Base-by-base conservation (phyloP, 2,888 invertebrate genomes). In the Epistrophella euchroma region DNA sequence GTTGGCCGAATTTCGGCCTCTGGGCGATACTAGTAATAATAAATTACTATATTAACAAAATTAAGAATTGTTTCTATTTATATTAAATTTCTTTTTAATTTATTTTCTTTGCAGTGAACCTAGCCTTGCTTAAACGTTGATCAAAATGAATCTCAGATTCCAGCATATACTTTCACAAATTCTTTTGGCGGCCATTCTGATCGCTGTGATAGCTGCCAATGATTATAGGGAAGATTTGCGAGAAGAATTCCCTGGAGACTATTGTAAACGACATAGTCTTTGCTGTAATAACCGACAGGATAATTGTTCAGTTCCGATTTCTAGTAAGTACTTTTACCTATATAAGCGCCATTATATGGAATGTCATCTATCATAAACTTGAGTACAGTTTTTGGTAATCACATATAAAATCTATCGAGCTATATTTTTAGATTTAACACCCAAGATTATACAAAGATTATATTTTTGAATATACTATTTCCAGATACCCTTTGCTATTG, bases 401-500 rank as follows among this genome's bases (percentile, higher is more conserved):
- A n/a, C n/a, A n/a, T n/a, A n/a, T n/a, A n/a, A n/a, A n/a, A n/a
- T n/a, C n/a, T n/a, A n/a, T n/a, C n/a, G n/a, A n/a, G n/a, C n/a
- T n/a, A n/a, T n/a, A n/a, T n/a, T n/a, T n/a, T n/a, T n/a, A n/a
- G n/a, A n/a, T n/a, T n/a, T n/a, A n/a, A n/a, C n/a, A n/a, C n/a
- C n/a, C n/a, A n/a, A n/a, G n/a, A n/a, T 28, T 5, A 28, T 28
- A 6, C 28, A 28, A 28, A 28, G 28, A 28, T 28, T 32, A 32
- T 32, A 32, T 32, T 32, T 32, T 32, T 32, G 9, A 0, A 32
- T 40, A 5, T n/a, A n/a, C n/a, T 11, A 19, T 35, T n/a, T 71
- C 9, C 90, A 96, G 97, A 95, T 84, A 97, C 98, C 0, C 92
- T 96, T 15, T 99, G 99, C 92, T 99, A 99, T 92, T 99, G 99